Evolutionary conservation across 2,113 vertebrate species (phyloP).

Genomic region (Gnathonemus echidnorhynchus): DNA sequence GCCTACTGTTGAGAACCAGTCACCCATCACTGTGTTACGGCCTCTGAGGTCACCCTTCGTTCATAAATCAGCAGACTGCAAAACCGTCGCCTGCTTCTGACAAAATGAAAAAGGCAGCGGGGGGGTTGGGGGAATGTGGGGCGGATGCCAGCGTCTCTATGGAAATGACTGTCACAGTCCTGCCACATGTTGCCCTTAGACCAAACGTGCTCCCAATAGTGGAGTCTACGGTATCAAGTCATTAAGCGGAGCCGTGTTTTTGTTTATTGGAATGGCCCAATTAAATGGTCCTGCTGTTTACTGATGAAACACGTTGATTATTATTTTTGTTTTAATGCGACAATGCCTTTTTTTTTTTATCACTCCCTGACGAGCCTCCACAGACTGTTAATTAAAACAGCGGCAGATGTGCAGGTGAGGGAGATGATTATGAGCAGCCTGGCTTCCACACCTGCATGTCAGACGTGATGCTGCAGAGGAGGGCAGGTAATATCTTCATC

Average conservation of each 20-base stretch:
- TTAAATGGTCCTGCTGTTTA: slow-evolving; percentile 78
- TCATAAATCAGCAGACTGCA: slow-evolving; percentile 91
- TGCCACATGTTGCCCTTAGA: slow-evolving; percentile 68
- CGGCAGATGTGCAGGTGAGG: slow-evolving; percentile 84
- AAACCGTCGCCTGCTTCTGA: slow-evolving; percentile 71
- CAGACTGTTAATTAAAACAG: slow-evolving; percentile 93
- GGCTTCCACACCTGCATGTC: slow-evolving; percentile 72
- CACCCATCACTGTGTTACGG: slow-evolving; percentile 95
- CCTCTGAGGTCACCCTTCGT: slow-evolving; percentile 91
- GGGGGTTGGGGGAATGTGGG: slow-evolving; percentile 21
- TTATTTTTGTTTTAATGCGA: slow-evolving; percentile 75
- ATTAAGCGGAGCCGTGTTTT: slow-evolving; percentile 72
- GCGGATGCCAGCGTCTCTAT: slow-evolving; percentile 58
- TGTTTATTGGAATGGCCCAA: slow-evolving; percentile 82
- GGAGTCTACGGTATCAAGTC: slow-evolving; percentile 70
- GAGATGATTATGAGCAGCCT: slow-evolving; percentile 76
- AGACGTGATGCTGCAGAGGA: slow-evolving; percentile 70
- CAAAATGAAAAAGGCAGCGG: slow-evolving; percentile 65
- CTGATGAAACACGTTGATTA: slow-evolving; percentile 83
- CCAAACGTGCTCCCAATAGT: slow-evolving; percentile 59
- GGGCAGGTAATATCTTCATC: slow-evolving; percentile 73
- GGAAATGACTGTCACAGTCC: slow-evolving; percentile 60
- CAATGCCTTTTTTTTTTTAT: slow-evolving; percentile 74
- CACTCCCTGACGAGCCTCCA: slow-evolving; percentile 81
- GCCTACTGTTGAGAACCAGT: slow-evolving; percentile 99